phyloP scores from a whole-genome alignment of 2,113 vertebrate species.

The Lethenteron camtschaticum region DNA sequence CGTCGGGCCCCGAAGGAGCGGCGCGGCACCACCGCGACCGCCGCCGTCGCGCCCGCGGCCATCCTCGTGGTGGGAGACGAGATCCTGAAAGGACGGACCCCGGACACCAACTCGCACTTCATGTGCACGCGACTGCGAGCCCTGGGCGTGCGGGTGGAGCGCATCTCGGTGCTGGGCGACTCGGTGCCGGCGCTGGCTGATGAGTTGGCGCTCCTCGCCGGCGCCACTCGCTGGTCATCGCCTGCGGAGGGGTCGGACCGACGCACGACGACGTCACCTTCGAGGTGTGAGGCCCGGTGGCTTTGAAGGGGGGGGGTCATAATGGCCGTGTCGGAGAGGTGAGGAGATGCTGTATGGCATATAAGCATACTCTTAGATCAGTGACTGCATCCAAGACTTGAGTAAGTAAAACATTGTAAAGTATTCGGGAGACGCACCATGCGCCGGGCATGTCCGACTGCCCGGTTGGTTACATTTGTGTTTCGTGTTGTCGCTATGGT shows the following conservation, averaged over 20 bases:
- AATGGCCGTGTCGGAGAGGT: too few relatives aligned
- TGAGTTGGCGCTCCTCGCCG: constrained; percentile 41
- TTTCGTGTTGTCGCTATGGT: too few relatives aligned
- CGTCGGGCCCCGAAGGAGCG: constrained; percentile 18
- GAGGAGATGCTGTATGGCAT: too few relatives aligned
- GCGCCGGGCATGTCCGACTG: too few relatives aligned
- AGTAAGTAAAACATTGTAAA: too few relatives aligned
- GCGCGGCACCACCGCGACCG: constrained; percentile 29
- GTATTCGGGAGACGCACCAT: too few relatives aligned
- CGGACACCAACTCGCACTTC: constrained; percentile 71
- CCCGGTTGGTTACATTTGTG: too few relatives aligned
- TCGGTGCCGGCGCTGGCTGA: constrained; percentile 41
- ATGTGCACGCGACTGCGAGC: constrained; percentile 45
- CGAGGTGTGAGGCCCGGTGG: constrained; percentile 15
- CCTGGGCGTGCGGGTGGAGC: constrained; percentile 49
- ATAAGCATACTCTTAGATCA: too few relatives aligned
- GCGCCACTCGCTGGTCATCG: constrained; percentile 51
- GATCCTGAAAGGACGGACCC: constrained; percentile 80
- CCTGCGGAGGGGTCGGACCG: constrained; percentile 69
- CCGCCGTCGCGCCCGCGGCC: constrained; percentile 36
- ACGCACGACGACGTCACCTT: constrained; percentile 87
- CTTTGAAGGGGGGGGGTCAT: too few relatives aligned
- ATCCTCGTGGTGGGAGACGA: constrained; percentile 81
- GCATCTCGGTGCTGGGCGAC: constrained; percentile 56
- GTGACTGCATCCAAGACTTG: too few relatives aligned